Base-by-base conservation (phyloP, 2,888 invertebrate species). In the Parascotia fuliginaria region DNA sequence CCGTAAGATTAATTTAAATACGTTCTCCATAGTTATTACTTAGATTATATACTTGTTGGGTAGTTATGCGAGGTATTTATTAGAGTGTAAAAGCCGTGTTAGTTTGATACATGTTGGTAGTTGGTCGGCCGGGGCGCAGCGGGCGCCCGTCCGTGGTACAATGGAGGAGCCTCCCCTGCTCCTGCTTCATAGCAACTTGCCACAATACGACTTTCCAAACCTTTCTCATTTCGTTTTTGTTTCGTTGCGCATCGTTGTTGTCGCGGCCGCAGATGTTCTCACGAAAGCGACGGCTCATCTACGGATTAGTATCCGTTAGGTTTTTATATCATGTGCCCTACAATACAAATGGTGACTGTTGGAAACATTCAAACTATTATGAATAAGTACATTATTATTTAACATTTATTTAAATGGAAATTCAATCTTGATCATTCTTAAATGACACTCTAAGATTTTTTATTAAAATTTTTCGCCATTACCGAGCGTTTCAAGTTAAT, bases 201-300 rank as follows among this genome's bases (percentile, higher is more conserved):
- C 75, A 85, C 89, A 89, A 87, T 88, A 79, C 81, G 79, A 83
- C 81, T 83, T 79, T 79, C 83, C 83, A 77, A 89, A 87, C 87
- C 89, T 90, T 87, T 89, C 87, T 89, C 89, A 90, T 90, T 85
- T 81, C 81, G 90, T 89, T 89, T 90, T 90, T 90, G 90, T 90
- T 86, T 87, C 77, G 76, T 65, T 69, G 67, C 66, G 60, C 65
- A 53, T 60, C 74, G 75, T 72, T 73, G 80, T 77, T 77, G 81
- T 75, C 78, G 77, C 76, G 83, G 82, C 68, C 87, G 76, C 90
- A 90, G 89, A 87, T 90, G 90, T 82, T 84, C 65, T 73, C 73
- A 68, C 80, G 81, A 81, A 81, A 80, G 74, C 83, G 71, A 70
- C 81, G 85, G 85, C 87, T 89, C 88, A 89, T 89, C 88, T 82